Base-by-base conservation (phyloP, 2,888 invertebrate species). In the Saturnia pavonia region DNA sequence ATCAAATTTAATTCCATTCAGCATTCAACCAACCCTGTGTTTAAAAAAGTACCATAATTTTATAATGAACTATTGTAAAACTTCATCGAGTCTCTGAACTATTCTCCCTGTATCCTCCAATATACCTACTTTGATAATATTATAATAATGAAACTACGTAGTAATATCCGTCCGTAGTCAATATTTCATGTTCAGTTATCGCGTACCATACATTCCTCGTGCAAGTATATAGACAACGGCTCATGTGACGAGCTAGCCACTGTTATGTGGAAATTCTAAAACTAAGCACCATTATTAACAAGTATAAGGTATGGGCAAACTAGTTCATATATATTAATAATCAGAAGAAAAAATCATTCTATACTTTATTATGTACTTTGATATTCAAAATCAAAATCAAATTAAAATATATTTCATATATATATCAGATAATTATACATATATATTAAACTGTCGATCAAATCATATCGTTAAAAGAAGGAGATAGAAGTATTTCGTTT, bases 111-210 rank as follows among this genome's bases (percentile, higher is more conserved):
- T 66, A 11, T 22, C 66, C 16, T 40, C 48, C 51, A 3, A 70
- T 66, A 51, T 16, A 54, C 9, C 22, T 54, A 51, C 51, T 66
- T 66, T 40, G 48, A 42, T 70, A 34, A 70, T 70, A 67, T 85
- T 89, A 89, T 88, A 87, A 89, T 90, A 86, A 90, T 89, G 88
- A 88, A 88, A 84, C 82, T 80, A 80, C 84, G 85, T 83, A 80
- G 82, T 79, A 86, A 88, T 88, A 86, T 83, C 83, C 78, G 76
- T 73, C 81, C 79, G 78, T 86, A 86, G 85, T 88, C 88, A 87
- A 85, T 88, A 89, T 84, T 82, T 80, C 81, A 79, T 77, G 82
- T 77, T 80, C 74, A 79, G 75, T 74, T 81, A 79, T 84, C 80
- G 88, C 89, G 80, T 86, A 84, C 88, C 87, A 72, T 73, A 75